These are phyloP conservation scores for Sminthopsis crassicaudata DNA, from an alignment of 2,113 vertebrate species.

Conservation along the genomic window DNA sequence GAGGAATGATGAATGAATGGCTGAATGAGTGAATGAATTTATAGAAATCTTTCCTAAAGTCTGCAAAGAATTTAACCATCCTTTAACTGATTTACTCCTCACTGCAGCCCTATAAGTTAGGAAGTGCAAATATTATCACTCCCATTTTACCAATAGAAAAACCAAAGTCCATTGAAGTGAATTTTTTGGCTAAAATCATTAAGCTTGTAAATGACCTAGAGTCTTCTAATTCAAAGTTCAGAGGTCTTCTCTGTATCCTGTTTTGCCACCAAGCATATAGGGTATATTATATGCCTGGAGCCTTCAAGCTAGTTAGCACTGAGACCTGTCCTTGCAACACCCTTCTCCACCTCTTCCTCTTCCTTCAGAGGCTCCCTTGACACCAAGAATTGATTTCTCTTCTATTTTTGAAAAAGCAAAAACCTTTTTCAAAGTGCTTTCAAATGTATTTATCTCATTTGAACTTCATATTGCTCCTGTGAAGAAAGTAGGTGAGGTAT, in stretches of 20 bases:
- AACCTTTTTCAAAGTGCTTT: neutral
- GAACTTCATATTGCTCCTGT: neutral
- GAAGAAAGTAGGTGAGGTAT: neutral
- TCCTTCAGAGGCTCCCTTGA: neutral
- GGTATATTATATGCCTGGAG: neutral
- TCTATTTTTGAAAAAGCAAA: neutral
- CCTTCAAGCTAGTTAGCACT: neutral
- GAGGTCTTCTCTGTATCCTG: neutral
- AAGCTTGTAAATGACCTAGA: neutral
- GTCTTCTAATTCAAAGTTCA: neutral
- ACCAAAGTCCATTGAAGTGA: neutral
- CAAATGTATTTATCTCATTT: neutral
- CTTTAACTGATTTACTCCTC: neutral
- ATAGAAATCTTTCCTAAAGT: neutral
- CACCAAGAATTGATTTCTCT: neutral
- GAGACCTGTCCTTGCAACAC: neutral
- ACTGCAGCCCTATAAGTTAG: neutral
- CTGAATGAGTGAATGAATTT: neutral
- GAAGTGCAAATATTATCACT: neutral
- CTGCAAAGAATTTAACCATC: neutral
- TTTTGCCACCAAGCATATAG: neutral
- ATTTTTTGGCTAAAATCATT: neutral
- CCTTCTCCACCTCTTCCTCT: neutral
- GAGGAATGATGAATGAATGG: constrained; percentile 50
- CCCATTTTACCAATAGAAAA: neutral